Conservation (phyloP, 1,140 invertebrate species). For the Hypothenemus hampei region DNA sequence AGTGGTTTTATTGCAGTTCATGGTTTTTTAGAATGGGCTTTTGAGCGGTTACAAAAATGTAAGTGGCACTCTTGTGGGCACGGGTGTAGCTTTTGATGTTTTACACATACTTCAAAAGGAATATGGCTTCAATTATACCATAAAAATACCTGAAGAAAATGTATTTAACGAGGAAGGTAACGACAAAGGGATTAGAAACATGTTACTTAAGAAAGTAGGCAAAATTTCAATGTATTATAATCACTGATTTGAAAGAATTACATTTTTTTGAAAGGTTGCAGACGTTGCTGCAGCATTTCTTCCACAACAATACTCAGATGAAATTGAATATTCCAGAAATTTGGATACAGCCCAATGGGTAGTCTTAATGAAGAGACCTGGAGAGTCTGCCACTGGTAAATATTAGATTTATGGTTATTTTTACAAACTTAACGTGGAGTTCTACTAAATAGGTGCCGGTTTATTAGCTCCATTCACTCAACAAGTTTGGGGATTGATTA, state of each 20-base stretch:
- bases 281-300: constrained; percentile 74
- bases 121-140: constrained; percentile 67
- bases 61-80: constrained; percentile 55
- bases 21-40: constrained; percentile 53
- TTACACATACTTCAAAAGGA: constrained; percentile 61
- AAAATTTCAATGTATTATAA: not conserved
- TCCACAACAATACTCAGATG: constrained; percentile 56
- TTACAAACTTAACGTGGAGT: not conserved
- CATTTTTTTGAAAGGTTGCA: constrained; percentile 47
- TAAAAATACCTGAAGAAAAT: constrained; percentile 56
- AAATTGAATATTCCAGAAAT: constrained; percentile 58
- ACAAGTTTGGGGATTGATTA: constrained; percentile 72
- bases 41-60: constrained; percentile 52
- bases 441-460: constrained; percentile 54
- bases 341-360: constrained; percentile 70
- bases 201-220: constrained; percentile 55
- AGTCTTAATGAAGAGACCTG: constrained; percentile 72
- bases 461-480: constrained; percentile 72
- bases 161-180: constrained; percentile 49
- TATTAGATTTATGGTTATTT: not conserved
- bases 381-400: constrained; percentile 65
- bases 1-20: constrained; percentile 1
- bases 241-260: not conserved
- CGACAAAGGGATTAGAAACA: constrained; percentile 59
- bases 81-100: constrained; percentile 67